Base-by-base conservation (phyloP, 2,888 invertebrate species). In the Oligia strigilis region DNA sequence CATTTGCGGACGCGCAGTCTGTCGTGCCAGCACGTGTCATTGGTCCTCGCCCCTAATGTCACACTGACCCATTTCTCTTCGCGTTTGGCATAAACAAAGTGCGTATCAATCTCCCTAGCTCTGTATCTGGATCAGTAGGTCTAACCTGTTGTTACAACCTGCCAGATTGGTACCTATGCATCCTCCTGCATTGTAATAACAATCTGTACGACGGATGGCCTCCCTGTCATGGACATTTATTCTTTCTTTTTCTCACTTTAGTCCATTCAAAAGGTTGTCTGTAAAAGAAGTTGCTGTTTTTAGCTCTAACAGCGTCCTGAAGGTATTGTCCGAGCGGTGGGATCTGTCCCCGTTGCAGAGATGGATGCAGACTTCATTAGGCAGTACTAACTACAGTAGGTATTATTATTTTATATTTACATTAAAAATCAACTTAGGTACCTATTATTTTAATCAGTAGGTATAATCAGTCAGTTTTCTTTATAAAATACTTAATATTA, bases 51-150 rank as follows among this genome's bases (percentile, higher is more conserved):
- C 65, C 83, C 84, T 69, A 78, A 86, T 86, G 66, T 36, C 82
- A 70, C 52, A 55, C 62, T 84, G 84, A 86, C 84, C 84, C 84
- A 84, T 84, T 86, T 84, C 84, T 64, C 83, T 76, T 60, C 58
- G 2, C 40, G 17, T 58, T 83, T 85, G 75, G 82, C 82, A 82
- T 14, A 74, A 64, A 74, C 73, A 49, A 62, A 70, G 60, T 66
- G 70, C 72, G 72, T 36, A 17, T 17, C 40, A 55, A n/a, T 70
- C 72, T 65, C 84, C 83, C 78, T 72, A 82, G 29, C 49, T 29
- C 9, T 36, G 49, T 72, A 82, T 73, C n/a, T 86, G n/a, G 84
- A 58, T 70, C 75, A 84, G 65, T 86, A 14, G 84, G 84, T 75
- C 69, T 55, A 62, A 74, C 65, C 85, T 80, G 79, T 72, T 72